phyloP scores from a whole-genome alignment of 1,140 invertebrate genomes.

The Vollenhovia emeryi region DNA sequence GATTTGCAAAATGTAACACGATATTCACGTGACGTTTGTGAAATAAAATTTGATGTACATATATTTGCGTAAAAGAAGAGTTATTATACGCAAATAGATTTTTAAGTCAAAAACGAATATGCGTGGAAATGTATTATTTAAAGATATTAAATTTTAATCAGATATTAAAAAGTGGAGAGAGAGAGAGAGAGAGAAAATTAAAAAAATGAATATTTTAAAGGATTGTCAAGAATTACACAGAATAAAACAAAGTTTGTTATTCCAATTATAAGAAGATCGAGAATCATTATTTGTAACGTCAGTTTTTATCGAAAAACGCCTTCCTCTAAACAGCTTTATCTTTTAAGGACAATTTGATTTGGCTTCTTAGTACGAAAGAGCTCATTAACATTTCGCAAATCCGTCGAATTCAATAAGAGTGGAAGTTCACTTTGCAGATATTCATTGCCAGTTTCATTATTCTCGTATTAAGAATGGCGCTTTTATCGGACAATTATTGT shows the following conservation, averaged over 20 bases:
- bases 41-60: background rate
- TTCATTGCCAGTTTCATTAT: background rate
- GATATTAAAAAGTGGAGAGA: background rate
- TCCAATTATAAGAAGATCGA: background rate
- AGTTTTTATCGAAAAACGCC: background rate
- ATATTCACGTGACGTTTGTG: background rate
- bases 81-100: background rate
- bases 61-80: background rate
- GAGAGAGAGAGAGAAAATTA: background rate
- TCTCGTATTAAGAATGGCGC: background rate
- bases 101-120: background rate
- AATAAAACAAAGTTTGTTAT: background rate
- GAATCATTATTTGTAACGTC: background rate
- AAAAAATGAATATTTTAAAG: background rate
- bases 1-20: background rate
- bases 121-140: background rate
- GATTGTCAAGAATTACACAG: background rate
- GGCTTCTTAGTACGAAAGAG: background rate
- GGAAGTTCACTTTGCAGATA: background rate
- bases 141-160: background rate
- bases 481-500: background rate
- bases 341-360: background rate
- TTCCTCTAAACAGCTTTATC: background rate
- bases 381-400: conserved; percentile 15
- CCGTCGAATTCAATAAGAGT: background rate